A percentile compares a stretch with the other conserved stretches of the same genome.
Evolutionary conservation across 2,113 vertebrate genomes (phyloP).

Genomic region (Gymnarchus niloticus): DNA sequence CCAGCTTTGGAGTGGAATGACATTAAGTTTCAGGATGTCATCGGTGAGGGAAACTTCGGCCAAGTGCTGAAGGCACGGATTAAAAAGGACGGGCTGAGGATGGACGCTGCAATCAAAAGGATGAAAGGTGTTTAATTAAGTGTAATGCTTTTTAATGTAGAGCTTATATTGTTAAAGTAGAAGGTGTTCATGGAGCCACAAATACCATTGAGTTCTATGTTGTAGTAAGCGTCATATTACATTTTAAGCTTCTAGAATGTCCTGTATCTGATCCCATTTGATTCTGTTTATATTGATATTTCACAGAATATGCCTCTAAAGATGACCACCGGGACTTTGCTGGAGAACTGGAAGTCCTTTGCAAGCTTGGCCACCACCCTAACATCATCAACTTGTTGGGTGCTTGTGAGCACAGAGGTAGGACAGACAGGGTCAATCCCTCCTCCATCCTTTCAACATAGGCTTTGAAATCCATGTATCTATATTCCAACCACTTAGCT

Average conservation of each 20-base stretch:
- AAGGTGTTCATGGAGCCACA: background rate
- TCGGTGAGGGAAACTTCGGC: conserved; percentile 83
- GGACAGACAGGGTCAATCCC: background rate
- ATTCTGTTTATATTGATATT: background rate
- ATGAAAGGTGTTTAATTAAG: conserved; percentile 71
- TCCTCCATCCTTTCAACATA: background rate
- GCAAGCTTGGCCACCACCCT: conserved; percentile 80
- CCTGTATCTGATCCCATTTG: background rate
- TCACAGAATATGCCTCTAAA: conserved; percentile 78
- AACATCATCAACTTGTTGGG: conserved; percentile 86
- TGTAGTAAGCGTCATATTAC: background rate
- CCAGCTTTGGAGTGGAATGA: conserved; percentile 82
- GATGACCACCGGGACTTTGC: conserved; percentile 84
- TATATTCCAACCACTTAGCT: background rate
- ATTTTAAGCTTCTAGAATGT: too few relatives aligned
- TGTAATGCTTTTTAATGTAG: background rate
- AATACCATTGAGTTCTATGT: background rate
- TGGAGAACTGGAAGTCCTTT: conserved; percentile 81
- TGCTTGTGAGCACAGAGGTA: conserved; percentile 82
- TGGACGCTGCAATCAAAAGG: conserved; percentile 83
- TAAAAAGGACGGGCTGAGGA: conserved; percentile 80
- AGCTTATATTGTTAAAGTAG: background rate
- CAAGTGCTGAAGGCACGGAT: conserved; percentile 84
- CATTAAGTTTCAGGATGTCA: conserved; percentile 87
- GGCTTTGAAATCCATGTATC: background rate